Evolutionary conservation across 1,140 invertebrate genomes (phyloP).

Genomic region (Brachionus rotundiformis): DNA sequence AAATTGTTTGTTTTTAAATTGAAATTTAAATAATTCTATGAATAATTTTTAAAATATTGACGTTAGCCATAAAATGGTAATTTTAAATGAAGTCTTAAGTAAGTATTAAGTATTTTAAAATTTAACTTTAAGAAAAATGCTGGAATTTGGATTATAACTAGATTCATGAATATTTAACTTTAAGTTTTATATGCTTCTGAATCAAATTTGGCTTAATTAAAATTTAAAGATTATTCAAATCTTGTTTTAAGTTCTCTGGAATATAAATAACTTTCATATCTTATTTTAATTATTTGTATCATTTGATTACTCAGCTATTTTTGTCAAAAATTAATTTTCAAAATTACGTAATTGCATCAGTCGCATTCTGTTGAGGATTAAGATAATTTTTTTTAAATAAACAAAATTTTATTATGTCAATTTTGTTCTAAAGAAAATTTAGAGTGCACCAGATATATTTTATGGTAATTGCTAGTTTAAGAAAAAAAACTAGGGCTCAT

Average conservation of each 20-base stretch:
- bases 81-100: not conserved
- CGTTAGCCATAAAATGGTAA: not conserved
- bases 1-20: not conserved
- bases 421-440: not conserved
- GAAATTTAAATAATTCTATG: not conserved
- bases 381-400: not conserved
- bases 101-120: not conserved
- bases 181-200: no score
- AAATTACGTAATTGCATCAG: not conserved
- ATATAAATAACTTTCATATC: no score
- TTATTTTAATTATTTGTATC: no score
- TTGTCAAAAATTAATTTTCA: not conserved
- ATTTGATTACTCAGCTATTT: not conserved
- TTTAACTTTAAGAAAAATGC: not conserved
- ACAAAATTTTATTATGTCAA: not conserved
- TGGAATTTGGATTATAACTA: not conserved
- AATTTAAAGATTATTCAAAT: no score
- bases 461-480: no score
- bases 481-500: not conserved
- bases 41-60: conserved; percentile 1
- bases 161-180: not conserved
- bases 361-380: not conserved
- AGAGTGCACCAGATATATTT: no score
- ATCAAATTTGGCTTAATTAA: no score
- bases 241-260: no score